Percentiles rank a stretch among this genome's conserved stretches.
Conservation (phyloP, 2,797 vertebrate genomes). For the Peromyscus melanophrys region DNA sequence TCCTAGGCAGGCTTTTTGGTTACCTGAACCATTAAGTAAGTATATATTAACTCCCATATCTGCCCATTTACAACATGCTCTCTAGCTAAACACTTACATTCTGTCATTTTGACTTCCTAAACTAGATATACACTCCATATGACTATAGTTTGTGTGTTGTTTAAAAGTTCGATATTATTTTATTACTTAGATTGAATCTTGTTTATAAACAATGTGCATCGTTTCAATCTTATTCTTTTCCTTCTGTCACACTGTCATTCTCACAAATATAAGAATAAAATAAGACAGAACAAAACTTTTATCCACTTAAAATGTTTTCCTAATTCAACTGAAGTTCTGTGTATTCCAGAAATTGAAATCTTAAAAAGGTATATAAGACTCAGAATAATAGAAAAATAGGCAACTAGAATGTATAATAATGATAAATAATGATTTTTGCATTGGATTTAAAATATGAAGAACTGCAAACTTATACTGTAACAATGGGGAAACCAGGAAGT, state of each 20-base stretch:
- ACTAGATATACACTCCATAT: background rate
- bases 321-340: background rate
- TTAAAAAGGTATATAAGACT: background rate
- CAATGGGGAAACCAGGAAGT: background rate
- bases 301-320: background rate
- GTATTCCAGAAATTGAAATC: background rate
- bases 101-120: background rate
- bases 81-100: background rate
- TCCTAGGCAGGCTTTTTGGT: constrained; percentile 7
- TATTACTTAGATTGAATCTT: constrained; percentile 50
- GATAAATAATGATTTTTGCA: background rate
- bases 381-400: background rate
- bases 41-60: background rate
- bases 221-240: constrained; percentile 13
- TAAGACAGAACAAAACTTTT: background rate
- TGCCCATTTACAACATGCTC: background rate
- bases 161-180: constrained; percentile 4
- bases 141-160: constrained; percentile 11
- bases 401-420: background rate
- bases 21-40: background rate
- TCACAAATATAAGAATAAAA: constrained; percentile 12
- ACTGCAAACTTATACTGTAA: background rate
- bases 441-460: background rate
- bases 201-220: background rate
- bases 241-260: background rate